phyloP scores from a whole-genome alignment of 2,797 vertebrate species.

The Leucoraja ocellata region DNA sequence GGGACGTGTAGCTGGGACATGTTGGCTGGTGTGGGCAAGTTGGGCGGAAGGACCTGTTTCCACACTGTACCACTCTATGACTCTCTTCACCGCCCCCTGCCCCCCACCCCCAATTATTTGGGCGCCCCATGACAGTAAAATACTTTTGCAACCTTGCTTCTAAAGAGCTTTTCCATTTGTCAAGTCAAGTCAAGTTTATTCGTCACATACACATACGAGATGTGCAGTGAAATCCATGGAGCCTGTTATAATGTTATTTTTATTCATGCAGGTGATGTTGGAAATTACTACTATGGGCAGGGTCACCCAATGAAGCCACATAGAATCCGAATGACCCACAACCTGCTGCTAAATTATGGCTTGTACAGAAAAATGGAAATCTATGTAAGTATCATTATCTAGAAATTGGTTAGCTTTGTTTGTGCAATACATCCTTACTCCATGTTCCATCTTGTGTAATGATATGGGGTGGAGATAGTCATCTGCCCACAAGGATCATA shows the following conservation, averaged over 20 bases:
- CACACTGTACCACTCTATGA: no score
- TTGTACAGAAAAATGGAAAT: slow-evolving; percentile 98
- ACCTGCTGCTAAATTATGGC: slow-evolving; percentile 94
- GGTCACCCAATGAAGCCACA: slow-evolving; percentile 98
- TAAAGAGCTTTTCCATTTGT: no score
- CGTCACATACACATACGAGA: no score
- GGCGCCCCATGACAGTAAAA: no score
- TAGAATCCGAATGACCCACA: slow-evolving; percentile 96
- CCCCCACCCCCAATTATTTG: no score
- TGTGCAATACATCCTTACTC: neutral
- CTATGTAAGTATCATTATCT: slow-evolving; percentile 71
- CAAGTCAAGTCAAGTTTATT: no score
- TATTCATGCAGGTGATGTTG: slow-evolving; percentile 76
- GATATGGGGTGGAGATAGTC: neutral
- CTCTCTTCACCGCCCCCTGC: no score
- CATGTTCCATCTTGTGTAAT: neutral
- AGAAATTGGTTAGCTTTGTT: neutral
- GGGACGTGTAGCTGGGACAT: no score
- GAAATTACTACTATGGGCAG: slow-evolving; percentile 96
- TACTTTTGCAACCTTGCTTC: neutral
- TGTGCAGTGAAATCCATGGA: neutral
- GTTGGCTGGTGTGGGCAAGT: no score
- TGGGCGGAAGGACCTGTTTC: no score
- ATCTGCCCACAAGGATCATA: neutral
- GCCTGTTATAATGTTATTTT: neutral